Percentiles rank a stretch among this genome's conserved stretches.
Conservation (phyloP, 2,113 vertebrate genomes). For the Spea bombifrons region DNA sequence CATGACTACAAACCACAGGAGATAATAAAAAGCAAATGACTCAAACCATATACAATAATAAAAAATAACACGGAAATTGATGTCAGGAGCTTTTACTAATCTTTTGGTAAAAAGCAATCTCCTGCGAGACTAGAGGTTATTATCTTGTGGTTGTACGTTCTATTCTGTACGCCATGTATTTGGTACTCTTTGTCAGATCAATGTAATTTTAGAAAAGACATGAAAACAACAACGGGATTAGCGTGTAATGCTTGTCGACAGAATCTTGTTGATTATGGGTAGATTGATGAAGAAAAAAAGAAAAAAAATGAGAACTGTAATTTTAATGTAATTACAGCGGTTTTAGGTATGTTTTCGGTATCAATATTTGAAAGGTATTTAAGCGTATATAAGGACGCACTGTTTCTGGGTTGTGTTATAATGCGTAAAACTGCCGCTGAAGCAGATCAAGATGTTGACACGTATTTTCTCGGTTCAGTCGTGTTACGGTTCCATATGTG, state of each 20-base stretch:
- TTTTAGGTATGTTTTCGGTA: not conserved
- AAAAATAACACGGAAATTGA: conserved; percentile 22
- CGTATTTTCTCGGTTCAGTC: conserved; percentile 17
- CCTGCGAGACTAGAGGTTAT: conserved; percentile 10
- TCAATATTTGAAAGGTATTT: not conserved
- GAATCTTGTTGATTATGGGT: not conserved
- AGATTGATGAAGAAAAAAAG: not conserved
- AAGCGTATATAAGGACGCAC: not conserved
- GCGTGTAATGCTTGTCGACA: conserved; percentile 6
- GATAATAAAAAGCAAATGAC: conserved; percentile 27
- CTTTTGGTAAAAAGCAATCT: conserved; percentile 32
- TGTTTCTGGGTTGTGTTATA: not conserved
- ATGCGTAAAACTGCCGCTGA: conserved; percentile 19
- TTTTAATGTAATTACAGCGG: not conserved
- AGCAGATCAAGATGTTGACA: conserved; percentile 36
- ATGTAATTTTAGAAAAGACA: conserved; percentile 29
- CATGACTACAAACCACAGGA: conserved; percentile 13
- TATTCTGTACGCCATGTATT: conserved; percentile 6
- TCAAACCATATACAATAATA: conserved; percentile 8
- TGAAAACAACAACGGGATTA: conserved; percentile 39
- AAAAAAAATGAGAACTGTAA: not conserved
- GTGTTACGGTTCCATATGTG: conserved; percentile 14
- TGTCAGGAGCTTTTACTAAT: conserved; percentile 29
- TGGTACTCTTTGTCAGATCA: conserved; percentile 17
- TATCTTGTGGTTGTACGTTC: conserved; percentile 17